phyloP scores from a whole-genome alignment of 2,113 vertebrate genomes.

The Loxodonta africana region DNA sequence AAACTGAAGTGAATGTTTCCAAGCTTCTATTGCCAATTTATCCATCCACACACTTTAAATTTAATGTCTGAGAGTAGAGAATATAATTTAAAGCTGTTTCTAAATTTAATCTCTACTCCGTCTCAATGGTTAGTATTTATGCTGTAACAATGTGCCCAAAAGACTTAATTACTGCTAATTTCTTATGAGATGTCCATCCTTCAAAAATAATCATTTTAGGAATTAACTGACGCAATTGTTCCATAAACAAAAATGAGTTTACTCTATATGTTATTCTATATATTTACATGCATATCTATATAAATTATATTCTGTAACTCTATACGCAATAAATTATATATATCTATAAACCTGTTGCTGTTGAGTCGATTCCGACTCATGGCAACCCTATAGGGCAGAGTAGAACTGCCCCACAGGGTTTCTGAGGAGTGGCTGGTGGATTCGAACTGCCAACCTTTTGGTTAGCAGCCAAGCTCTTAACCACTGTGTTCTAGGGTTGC shows the following conservation, averaged over 20 bases:
- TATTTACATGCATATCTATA: neutral
- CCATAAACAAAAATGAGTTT: constrained; percentile 76
- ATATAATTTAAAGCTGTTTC: constrained; percentile 19
- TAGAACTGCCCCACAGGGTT: too few species aligned
- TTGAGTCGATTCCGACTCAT: too few species aligned
- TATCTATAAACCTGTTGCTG: too few species aligned
- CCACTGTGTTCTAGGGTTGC: too few species aligned
- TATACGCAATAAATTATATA: too few species aligned
- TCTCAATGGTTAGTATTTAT: constrained; percentile 27
- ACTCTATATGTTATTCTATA: constrained; percentile 69
- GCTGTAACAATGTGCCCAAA: neutral
- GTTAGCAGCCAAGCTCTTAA: too few species aligned
- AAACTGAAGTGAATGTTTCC: constrained; percentile 24
- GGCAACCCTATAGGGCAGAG: too few species aligned
- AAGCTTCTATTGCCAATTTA: neutral
- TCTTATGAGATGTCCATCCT: constrained; percentile 52
- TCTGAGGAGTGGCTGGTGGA: too few species aligned
- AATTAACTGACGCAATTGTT: constrained; percentile 75
- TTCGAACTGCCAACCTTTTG: too few species aligned
- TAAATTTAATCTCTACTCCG: neutral
- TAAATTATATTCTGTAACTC: too few species aligned
- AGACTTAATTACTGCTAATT: constrained; percentile 73
- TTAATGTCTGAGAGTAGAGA: neutral
- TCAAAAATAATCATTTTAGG: constrained; percentile 68
- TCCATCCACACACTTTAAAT: constrained; percentile 52